Evolutionary conservation across 2,888 invertebrate species (phyloP), one percentile per base, ranked within the genome.

Genomic region (Agonopterix heracliana): DNA sequence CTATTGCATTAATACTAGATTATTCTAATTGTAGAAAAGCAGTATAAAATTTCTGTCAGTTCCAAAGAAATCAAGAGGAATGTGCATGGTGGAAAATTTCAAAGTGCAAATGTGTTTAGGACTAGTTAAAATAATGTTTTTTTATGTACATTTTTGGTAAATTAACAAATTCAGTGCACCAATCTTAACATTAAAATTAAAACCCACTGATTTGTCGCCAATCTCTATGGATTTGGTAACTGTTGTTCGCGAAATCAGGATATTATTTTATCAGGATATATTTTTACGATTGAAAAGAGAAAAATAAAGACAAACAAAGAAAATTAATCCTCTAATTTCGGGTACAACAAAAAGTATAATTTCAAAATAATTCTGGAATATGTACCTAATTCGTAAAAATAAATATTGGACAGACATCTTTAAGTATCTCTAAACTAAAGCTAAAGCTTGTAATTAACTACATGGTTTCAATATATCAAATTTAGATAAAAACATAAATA

Each of bases 61-160:
- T 49, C 41, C 11, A 35, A 12, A 12, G 40, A n/a, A 47, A 42
- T 51, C 40, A 41, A 41, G 36, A 46, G 51, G 51, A 52, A 52
- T 52, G 51, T 49, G 48, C 11, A 12, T 8, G 34, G 11, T 49
- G 44, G 41, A 46, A 46, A 43, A 5, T 26, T 26, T 40, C 12
- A 8, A 46, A 34, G 4, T 14, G 47, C 12, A 47, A 47, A 47
- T 47, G 46, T 57, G 56, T 57, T 53, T 57, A 64, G 61, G 71
- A 78, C 79, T 79, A 79, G 75, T 61, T 73, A 71, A 65, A 64
- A 57, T 61, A 64, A 64, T 64, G 65, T 66, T 59, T 26, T 17
- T 26, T 26, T 70, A 64, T 78, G 78, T 79, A 66, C 74, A 78
- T 74, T 78, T 79, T 80, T 80, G 80, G 80, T 78, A 76, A 73